Conservation (phyloP, 2,888 invertebrate species). For the Branchinecta sandiegonensis region DNA sequence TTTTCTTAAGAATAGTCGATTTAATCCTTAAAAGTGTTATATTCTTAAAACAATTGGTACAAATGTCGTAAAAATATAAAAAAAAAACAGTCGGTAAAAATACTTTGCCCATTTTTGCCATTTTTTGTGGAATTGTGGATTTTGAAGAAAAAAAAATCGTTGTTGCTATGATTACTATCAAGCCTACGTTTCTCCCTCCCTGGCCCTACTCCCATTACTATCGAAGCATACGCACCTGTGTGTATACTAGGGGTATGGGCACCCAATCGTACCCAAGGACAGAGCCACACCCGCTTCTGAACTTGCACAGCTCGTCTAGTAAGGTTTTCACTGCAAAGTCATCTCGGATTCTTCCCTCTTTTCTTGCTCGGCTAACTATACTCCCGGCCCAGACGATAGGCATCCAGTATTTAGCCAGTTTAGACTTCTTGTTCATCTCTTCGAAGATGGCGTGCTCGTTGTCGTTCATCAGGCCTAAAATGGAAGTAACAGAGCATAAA, state of each 20-base stretch:
- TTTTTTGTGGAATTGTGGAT: neutral
- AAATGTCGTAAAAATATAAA: too few relatives aligned
- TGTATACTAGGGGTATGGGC: conserved; percentile 64
- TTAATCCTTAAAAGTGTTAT: too few relatives aligned
- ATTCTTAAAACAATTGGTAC: too few relatives aligned
- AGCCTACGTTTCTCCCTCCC: neutral
- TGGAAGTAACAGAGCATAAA: too few relatives aligned
- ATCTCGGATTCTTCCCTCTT: conserved; percentile 72
- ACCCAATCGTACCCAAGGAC: conserved; percentile 53
- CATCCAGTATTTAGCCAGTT: conserved; percentile 75
- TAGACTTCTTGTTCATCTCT: conserved; percentile 59
- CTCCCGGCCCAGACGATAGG: conserved; percentile 84
- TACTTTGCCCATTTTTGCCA: too few relatives aligned
- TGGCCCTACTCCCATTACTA: neutral
- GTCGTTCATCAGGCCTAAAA: conserved; percentile 53
- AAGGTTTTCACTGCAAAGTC: conserved; percentile 87
- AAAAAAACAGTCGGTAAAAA: too few relatives aligned
- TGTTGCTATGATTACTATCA: neutral
- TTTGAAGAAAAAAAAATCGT: neutral
- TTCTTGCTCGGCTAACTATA: conserved; percentile 73
- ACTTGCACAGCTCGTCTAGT: conserved; percentile 70
- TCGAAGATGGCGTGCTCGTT: conserved; percentile 66
- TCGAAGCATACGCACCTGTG: conserved; percentile 41
- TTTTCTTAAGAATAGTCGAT: too few relatives aligned
- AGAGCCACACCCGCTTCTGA: conserved; percentile 60